These are phyloP conservation scores for Sceloporus tristichus DNA, from an alignment of 2,113 vertebrate genomes.

Conservation along the genomic window DNA sequence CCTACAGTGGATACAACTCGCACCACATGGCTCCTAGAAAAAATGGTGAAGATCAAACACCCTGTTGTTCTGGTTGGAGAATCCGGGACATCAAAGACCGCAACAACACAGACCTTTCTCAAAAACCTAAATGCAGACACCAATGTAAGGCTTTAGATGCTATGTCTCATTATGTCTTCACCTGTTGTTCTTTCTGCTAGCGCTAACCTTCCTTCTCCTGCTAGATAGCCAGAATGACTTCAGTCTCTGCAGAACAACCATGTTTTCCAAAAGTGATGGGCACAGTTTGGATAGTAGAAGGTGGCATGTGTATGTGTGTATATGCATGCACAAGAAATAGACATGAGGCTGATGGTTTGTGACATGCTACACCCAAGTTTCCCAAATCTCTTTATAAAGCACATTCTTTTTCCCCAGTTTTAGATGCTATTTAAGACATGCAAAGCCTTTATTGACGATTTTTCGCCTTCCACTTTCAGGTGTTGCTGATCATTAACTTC, in stretches of 20 bases:
- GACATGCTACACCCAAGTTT: not conserved
- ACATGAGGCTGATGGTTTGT: not conserved
- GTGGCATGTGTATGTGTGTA: not conserved
- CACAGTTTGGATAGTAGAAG: no score
- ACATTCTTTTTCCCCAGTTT: not conserved
- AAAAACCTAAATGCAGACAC: slow-evolving; percentile 82
- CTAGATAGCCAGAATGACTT: no score
- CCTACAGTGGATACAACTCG: slow-evolving; percentile 94
- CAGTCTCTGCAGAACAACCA: no score
- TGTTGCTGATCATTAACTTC: slow-evolving; percentile 88
- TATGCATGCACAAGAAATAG: not conserved
- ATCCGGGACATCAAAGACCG: slow-evolving; percentile 96
- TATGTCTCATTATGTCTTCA: no score
- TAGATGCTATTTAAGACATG: not conserved
- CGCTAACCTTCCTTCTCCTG: no score
- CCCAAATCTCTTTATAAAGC: not conserved
- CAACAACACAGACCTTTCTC: slow-evolving; percentile 92
- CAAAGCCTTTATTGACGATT: not conserved
- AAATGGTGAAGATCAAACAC: slow-evolving; percentile 90
- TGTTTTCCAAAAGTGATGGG: not conserved
- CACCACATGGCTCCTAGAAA: slow-evolving; percentile 89
- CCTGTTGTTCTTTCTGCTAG: no score
- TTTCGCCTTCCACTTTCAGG: slow-evolving; percentile 72
- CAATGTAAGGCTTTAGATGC: slow-evolving; percentile 75
- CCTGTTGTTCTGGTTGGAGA: slow-evolving; percentile 94